phyloP scores from a whole-genome alignment of 2,888 invertebrate species.

The Agrenia bidenticulata region DNA sequence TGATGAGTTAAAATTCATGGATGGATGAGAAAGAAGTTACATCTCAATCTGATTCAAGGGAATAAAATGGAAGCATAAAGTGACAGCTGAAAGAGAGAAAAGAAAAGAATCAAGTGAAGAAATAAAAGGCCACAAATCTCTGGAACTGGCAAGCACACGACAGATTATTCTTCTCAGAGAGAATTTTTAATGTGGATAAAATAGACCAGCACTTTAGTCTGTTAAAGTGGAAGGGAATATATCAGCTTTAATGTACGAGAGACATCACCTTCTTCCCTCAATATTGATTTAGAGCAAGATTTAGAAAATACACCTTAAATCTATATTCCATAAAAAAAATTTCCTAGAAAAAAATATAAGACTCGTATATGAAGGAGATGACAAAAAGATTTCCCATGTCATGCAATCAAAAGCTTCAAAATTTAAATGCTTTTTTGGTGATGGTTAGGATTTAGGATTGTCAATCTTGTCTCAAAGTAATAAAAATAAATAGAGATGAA shows the following conservation, averaged over 20 bases:
- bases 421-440: no score
- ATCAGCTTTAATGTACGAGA: not conserved
- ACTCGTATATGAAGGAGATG: no score
- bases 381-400: no score
- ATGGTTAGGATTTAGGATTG: no score
- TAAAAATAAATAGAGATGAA: no score
- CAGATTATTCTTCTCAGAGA: slow-evolving; percentile 2
- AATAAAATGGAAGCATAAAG: not conserved
- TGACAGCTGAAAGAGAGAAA: not conserved
- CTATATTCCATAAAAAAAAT: no score
- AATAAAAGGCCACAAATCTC: slow-evolving; percentile 14
- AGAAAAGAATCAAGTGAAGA: slow-evolving; percentile 13
- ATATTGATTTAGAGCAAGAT: not conserved
- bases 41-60: not conserved
- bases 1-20: slow-evolving; percentile 8
- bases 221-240: not conserved
- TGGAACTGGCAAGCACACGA: slow-evolving; percentile 8
- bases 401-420: no score
- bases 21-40: slow-evolving; percentile 4
- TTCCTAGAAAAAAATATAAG: no score
- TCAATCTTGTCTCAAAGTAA: no score
- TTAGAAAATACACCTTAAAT: no score
- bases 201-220: slow-evolving; percentile 6
- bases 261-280: not conserved
- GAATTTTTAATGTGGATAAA: slow-evolving; percentile 15